These are phyloP conservation scores for Andrena chrysosceles DNA, from an alignment of 2,888 invertebrate species.

Conservation along the genomic window DNA sequence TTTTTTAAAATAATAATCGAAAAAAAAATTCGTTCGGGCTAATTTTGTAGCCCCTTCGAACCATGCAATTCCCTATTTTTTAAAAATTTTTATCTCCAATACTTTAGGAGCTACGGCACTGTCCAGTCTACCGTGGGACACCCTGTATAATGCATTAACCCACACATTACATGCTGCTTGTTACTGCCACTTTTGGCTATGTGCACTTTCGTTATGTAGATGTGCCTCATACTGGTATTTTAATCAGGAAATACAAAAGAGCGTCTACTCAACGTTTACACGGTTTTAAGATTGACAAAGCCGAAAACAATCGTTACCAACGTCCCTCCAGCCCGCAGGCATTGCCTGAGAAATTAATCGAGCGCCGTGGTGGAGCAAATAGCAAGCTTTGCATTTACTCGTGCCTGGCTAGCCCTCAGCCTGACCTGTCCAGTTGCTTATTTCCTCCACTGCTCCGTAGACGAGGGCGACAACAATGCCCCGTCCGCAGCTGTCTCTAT, in stretches of 20 bases:
- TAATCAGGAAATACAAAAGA: slow-evolving; percentile 65
- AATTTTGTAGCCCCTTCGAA: too few species aligned
- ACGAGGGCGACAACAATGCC: slow-evolving; percentile 59
- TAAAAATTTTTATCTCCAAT: too few species aligned
- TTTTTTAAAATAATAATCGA: too few species aligned
- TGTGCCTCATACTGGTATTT: slow-evolving; percentile 53
- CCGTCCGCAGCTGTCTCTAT: slow-evolving; percentile 40
- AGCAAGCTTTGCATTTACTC: slow-evolving; percentile 65
- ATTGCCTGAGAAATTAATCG: slow-evolving; percentile 72
- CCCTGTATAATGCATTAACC: not conserved
- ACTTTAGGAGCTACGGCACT: too few species aligned
- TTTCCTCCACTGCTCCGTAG: slow-evolving; percentile 39
- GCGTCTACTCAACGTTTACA: slow-evolving; percentile 60
- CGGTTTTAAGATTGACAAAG: slow-evolving; percentile 66
- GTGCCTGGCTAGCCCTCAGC: slow-evolving; percentile 22
- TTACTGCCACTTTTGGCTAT: not conserved
- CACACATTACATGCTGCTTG: not conserved
- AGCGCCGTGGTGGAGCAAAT: slow-evolving; percentile 63
- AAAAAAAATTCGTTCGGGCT: too few species aligned
- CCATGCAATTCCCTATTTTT: too few species aligned
- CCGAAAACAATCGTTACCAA: slow-evolving; percentile 69
- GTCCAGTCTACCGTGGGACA: too few species aligned
- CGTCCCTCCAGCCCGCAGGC: slow-evolving; percentile 69
- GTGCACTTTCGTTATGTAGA: slow-evolving; percentile 16
- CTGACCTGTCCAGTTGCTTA: slow-evolving; percentile 32